Evolutionary conservation across 2,797 vertebrate genomes (phyloP), one percentile per base, ranked within the genome.

Genomic region (Semaprochilodus insignis): DNA sequence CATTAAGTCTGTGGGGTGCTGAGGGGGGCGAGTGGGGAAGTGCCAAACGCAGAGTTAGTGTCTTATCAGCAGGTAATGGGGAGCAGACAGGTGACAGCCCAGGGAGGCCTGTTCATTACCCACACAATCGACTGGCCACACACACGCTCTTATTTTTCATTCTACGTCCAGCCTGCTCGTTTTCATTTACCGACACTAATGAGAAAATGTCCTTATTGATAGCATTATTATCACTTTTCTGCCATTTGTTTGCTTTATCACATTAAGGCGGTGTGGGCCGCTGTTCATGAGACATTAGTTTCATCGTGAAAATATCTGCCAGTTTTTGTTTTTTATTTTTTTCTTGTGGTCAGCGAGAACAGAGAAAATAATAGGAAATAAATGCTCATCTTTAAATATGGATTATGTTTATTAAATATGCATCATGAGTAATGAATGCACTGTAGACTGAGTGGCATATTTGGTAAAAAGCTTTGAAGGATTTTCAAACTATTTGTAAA

Each of bases 31-130:
- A 25, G 74, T 51, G 54, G 25, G 66, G 57, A 52, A 79, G 82
- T 76, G 70, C 87, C 91, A 90, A 90, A 83, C 80, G 81, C 88
- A 89, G 88, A 87, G 90, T 90, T 94, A 92, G 90, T 90, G 89
- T 91, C 95, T 94, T 92, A 93, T 93, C 93, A 91, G 91, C 78
- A 91, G 91, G 90, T 94, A 94, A 92, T 94, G 88, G 91, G 93
- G 91, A 91, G 90, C 93, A 93, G 93, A 90, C 89, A 91, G 88
- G 87, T 95, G 94, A 93, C 93, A 94, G 93, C 87, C 70, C 66
- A 86, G 90, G 94, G 93, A 95, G 90, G 94, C 94, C 93, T 93
- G 92, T 88, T 91, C 92, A 94, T 93, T 89, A 90, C 87, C 74
- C 75, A 83, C 82, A 84, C 85, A 84, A 87, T 90, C 83, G 85